Percentiles rank a stretch among this genome's conserved stretches.
Evolutionary conservation across 1,140 invertebrate species (phyloP).

Genomic region (Zelostemma sp.): DNA sequence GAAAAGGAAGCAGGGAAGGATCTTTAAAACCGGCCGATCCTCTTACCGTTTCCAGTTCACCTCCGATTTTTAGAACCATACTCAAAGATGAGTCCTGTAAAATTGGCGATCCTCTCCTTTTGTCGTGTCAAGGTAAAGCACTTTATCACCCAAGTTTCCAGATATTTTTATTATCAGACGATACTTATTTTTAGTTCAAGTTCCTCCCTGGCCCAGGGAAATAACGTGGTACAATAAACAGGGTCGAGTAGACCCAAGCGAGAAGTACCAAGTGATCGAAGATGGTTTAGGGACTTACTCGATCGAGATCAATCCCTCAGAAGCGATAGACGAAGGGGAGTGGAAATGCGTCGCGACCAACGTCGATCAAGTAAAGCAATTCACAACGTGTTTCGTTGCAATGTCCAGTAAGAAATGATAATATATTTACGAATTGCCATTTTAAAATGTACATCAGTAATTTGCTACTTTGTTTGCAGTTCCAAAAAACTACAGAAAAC

Average conservation of each 20-base stretch:
- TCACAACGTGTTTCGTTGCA: constrained; percentile 78
- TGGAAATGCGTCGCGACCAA: constrained; percentile 90
- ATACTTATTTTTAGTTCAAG: constrained; percentile 72
- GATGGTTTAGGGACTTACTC: constrained; percentile 85
- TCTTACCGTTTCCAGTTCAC: constrained; percentile 72
- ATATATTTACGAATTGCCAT: no score
- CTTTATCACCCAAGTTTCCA: no score
- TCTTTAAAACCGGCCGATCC: constrained; percentile 73
- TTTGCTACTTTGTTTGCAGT: constrained; percentile 69
- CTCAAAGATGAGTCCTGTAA: constrained; percentile 79
- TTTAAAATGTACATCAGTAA: no score
- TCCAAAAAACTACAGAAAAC: constrained; percentile 90
- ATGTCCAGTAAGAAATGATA: constrained; percentile 76
- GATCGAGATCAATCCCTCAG: constrained; percentile 79
- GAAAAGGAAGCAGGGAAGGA: constrained; percentile 76
- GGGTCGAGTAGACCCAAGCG: constrained; percentile 77
- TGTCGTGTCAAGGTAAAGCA: constrained; percentile 80
- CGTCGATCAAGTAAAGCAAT: constrained; percentile 78
- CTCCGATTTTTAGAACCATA: constrained; percentile 81
- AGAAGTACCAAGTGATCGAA: constrained; percentile 79
- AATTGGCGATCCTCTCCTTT: constrained; percentile 79
- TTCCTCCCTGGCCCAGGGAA: constrained; percentile 84
- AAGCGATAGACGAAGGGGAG: constrained; percentile 85
- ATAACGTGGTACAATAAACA: constrained; percentile 88
- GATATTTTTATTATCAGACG: no score